These are phyloP conservation scores for Alloscopus bannaensis DNA, from an alignment of 2,888 invertebrate species.

Conservation along the genomic window DNA sequence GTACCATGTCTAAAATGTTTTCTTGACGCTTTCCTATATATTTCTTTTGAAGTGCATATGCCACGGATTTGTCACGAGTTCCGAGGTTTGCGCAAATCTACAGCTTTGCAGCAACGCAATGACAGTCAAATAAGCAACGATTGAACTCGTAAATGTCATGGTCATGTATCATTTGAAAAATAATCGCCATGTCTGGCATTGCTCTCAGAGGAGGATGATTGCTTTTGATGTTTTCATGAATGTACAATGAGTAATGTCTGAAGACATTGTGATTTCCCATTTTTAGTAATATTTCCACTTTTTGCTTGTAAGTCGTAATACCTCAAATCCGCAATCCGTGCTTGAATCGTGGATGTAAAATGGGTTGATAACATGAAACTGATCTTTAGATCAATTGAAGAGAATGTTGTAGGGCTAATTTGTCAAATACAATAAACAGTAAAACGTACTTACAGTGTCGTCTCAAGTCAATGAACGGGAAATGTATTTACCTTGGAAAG, in stretches of 20 bases:
- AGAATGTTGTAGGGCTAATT: slow-evolving; percentile 1
- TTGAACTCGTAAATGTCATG: slow-evolving; percentile 11
- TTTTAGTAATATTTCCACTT: too few relatives aligned
- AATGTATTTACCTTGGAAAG: background rate
- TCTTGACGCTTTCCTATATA: background rate
- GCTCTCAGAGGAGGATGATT: too few relatives aligned
- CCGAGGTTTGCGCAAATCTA: background rate
- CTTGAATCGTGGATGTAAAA: too few relatives aligned
- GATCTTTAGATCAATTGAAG: background rate
- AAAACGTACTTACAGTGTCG: too few relatives aligned
- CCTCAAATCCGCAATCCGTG: too few relatives aligned
- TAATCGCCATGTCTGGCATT: too few relatives aligned
- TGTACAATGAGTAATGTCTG: slow-evolving; percentile 4
- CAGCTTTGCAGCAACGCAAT: slow-evolving; percentile 16
- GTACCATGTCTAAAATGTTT: background rate
- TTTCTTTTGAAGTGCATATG: background rate
- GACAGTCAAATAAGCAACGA: background rate
- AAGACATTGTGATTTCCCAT: too few relatives aligned
- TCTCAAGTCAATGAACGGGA: slow-evolving; percentile 21
- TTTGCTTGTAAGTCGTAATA: too few relatives aligned
- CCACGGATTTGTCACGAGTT: slow-evolving; percentile 10
- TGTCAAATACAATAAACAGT: slow-evolving; percentile 16
- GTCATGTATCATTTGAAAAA: background rate
- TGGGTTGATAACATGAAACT: slow-evolving; percentile 6
- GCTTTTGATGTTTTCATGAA: too few relatives aligned